Percentiles rank a stretch among this genome's conserved stretches.
These are phyloP conservation scores for Corythornis madagascariensis DNA, from an alignment of 2,113 vertebrate genomes.

Conservation along the genomic window DNA sequence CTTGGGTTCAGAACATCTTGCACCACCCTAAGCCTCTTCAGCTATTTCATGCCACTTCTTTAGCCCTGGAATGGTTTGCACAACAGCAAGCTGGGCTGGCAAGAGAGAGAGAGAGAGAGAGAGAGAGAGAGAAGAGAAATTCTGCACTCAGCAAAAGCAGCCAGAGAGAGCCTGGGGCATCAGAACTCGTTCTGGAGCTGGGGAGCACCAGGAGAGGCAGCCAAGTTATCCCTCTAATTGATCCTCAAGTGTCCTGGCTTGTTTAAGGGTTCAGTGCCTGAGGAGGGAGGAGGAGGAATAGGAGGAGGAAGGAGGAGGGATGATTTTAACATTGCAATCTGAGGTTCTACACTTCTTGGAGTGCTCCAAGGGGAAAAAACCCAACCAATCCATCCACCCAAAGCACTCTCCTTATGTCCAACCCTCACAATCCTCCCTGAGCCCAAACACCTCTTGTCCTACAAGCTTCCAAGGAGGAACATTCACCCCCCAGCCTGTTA, in stretches of 20 bases:
- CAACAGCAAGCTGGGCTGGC: background rate
- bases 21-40: background rate
- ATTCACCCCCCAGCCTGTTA: background rate
- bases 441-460: background rate
- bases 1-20: background rate
- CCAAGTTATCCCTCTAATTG: conserved; percentile 19
- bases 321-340: background rate
- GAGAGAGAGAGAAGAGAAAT: background rate
- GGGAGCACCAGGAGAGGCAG: conserved; percentile 1
- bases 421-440: background rate
- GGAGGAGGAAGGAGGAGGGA: background rate
- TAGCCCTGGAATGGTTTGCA: conserved; percentile 30
- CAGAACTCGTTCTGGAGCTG: conserved; percentile 33
- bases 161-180: background rate
- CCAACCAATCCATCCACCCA: background rate
- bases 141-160: conserved; percentile 47
- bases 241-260: conserved; percentile 27
- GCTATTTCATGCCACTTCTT: background rate
- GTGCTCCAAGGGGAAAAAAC: background rate
- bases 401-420: background rate
- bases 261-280: background rate
- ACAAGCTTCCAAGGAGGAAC: background rate
- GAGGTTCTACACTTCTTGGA: background rate
- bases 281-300: background rate
- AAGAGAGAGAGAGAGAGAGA: background rate